phyloP scores from a whole-genome alignment of 2,797 vertebrate genomes.

The Lithobates pipiens region DNA sequence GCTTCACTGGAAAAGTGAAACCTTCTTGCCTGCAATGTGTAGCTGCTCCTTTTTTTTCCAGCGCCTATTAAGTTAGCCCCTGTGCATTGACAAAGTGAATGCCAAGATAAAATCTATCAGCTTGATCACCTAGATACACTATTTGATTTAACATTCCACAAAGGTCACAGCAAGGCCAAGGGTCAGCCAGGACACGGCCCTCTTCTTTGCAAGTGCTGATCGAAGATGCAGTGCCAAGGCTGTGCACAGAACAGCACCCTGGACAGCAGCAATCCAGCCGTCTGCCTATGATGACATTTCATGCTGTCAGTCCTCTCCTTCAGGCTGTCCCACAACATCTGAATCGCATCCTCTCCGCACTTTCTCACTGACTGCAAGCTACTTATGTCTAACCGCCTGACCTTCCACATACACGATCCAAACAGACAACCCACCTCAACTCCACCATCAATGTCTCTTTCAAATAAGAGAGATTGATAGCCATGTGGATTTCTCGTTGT shows the following conservation, averaged over 20 bases:
- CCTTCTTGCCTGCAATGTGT: background rate
- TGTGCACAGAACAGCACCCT: conserved; percentile 67
- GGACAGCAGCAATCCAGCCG: conserved; percentile 70
- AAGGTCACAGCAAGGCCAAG: conserved; percentile 58
- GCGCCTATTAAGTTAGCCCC: background rate
- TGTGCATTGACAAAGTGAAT: background rate
- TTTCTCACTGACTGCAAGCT: conserved; percentile 76
- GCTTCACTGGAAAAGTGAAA: too few species aligned
- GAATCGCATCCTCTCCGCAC: conserved; percentile 68
- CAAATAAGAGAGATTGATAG: conserved; percentile 73
- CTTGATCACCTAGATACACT: background rate
- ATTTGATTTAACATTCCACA: background rate
- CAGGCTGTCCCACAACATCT: conserved; percentile 74
- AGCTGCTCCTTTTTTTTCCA: too few species aligned
- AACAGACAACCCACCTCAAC: conserved; percentile 79
- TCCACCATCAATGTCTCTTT: conserved; percentile 74
- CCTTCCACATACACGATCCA: conserved; percentile 78
- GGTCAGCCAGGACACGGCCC: conserved; percentile 63
- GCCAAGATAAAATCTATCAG: background rate
- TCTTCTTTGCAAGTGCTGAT: conserved; percentile 56
- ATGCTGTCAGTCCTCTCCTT: conserved; percentile 86
- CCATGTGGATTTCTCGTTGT: conserved; percentile 67
- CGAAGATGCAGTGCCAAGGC: conserved; percentile 44
- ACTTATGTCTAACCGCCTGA: conserved; percentile 79
- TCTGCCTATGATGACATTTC: conserved; percentile 82